Base-by-base conservation (phyloP, 1,140 invertebrate species). In the Macrobrachium nipponense region DNA sequence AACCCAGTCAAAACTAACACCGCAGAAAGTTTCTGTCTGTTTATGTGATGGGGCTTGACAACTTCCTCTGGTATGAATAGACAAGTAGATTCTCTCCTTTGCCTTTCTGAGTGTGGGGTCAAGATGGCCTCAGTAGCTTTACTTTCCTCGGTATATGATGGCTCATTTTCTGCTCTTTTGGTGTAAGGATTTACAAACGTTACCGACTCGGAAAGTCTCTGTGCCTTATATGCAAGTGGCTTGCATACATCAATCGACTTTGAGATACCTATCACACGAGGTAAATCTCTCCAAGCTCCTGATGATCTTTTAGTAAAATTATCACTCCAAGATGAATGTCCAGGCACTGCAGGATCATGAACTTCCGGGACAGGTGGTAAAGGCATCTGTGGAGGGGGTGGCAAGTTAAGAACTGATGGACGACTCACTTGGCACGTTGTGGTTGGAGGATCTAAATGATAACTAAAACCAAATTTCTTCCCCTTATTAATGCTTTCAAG, bases 11-110 rank as follows among this genome's bases (percentile, higher is more conserved):
- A 79, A 80, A 86, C 84, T 73, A 86, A 80, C 59, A 86, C 84
- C 72, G 77, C 78, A 75, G 84, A 86, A 51, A 86, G 84, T 80
- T 86, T 86, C 77, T 86, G 84, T 86, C 61, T 79, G 68, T 86
- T 73, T 60, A 86, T 70, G 59, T 79, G 77, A 43, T 80, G 64
- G 64, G 84, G 84, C 60, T 86, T 86, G 64, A 79, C 36, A 36
- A 86, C 72, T 27, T 80, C 84, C 44, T 86, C 84, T 64, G 84
- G 77, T 10, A 86, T 23, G 61, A 86, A 80, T 15, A 86, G 77
- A 80, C 66, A 62, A 7, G 84, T 86, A 12, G 84, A 86, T 62
- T 86, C 84, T 51, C 84, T 80, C 59, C 84, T 80, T 51, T 80
- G 66, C 60, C 62, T 86, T 59, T 86, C 84, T 10, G 84, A 80